Evolutionary conservation across 2,797 vertebrate genomes (phyloP).

Genomic region (Ceyx erithaca): DNA sequence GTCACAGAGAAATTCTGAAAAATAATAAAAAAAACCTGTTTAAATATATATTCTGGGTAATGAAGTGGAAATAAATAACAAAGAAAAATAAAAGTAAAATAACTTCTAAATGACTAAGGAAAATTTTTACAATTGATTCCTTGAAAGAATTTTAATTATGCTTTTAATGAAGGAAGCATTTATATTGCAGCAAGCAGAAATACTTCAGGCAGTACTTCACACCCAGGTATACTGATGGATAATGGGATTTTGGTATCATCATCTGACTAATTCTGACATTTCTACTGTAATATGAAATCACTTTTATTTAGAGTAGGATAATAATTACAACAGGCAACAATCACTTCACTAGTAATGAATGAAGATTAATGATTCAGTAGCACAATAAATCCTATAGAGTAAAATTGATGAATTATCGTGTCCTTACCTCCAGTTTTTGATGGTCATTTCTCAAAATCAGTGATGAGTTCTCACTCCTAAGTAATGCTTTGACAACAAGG

Average conservation of each 20-base stretch:
- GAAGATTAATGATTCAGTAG: not conserved
- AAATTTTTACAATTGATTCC: not conserved
- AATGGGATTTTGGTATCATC: not conserved
- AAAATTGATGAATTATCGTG: not conserved
- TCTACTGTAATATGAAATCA: not conserved
- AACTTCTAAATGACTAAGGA: not conserved
- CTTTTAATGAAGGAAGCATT: not conserved
- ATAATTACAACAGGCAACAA: not conserved
- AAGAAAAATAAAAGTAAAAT: not conserved
- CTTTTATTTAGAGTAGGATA: not conserved
- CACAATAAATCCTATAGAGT: not conserved
- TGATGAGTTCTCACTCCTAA: conserved; percentile 80
- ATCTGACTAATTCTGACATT: not conserved
- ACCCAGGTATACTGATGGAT: not conserved
- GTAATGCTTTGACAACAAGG: conserved; percentile 82
- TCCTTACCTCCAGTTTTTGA: conserved; percentile 83
- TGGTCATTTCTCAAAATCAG: conserved; percentile 82
- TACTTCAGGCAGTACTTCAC: not conserved
- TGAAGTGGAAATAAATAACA: not conserved
- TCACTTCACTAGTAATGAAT: not conserved
- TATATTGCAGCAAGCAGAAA: not conserved
- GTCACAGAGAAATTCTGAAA: not conserved
- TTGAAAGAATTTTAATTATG: not conserved
- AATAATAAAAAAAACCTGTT: not conserved
- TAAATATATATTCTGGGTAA: not conserved